A percentile compares a stretch with the other conserved stretches of the same genome.
Conservation (phyloP, 2,888 invertebrate species). For the Phorcus lineatus region DNA sequence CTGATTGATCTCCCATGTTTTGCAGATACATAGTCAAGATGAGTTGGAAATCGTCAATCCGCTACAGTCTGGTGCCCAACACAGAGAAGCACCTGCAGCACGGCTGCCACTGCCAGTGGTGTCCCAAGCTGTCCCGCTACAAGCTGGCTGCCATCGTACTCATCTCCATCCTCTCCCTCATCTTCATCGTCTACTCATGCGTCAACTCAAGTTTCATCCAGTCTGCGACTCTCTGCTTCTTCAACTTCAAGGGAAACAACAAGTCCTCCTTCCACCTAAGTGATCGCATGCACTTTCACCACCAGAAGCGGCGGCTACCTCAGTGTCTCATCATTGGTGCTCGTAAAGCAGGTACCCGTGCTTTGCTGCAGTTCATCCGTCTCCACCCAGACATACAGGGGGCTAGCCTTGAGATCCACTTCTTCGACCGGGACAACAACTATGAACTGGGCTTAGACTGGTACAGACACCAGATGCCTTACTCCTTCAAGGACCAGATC, state of each 20-base stretch:
- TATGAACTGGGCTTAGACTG: conserved; percentile 93
- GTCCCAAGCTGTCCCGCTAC: conserved; percentile 28
- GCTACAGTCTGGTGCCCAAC: neutral
- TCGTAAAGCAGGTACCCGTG: conserved; percentile 74
- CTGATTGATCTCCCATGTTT: neutral
- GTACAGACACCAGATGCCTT: conserved; percentile 91
- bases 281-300: conserved; percentile 35
- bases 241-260: conserved; percentile 36
- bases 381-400: conserved; percentile 85
- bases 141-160: neutral
- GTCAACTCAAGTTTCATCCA: neutral
- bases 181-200: conserved; percentile 15
- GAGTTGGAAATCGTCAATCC: neutral
- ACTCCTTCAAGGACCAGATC: conserved; percentile 92
- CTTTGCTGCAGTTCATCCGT: conserved; percentile 71
- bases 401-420: conserved; percentile 96
- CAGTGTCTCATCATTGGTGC: conserved; percentile 74
- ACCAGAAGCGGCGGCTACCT: conserved; percentile 69
- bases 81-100: neutral
- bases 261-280: conserved; percentile 62
- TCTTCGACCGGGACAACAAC: conserved; percentile 90
- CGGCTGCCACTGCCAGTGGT: neutral
- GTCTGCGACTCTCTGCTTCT: conserved; percentile 15
- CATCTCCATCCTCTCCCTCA: conserved; percentile 1
- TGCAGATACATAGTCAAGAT: neutral